Percentiles rank a stretch among this genome's conserved stretches.
These are phyloP conservation scores for Helicoverpa assulta DNA, from an alignment of 2,888 invertebrate genomes.

Conservation along the genomic window DNA sequence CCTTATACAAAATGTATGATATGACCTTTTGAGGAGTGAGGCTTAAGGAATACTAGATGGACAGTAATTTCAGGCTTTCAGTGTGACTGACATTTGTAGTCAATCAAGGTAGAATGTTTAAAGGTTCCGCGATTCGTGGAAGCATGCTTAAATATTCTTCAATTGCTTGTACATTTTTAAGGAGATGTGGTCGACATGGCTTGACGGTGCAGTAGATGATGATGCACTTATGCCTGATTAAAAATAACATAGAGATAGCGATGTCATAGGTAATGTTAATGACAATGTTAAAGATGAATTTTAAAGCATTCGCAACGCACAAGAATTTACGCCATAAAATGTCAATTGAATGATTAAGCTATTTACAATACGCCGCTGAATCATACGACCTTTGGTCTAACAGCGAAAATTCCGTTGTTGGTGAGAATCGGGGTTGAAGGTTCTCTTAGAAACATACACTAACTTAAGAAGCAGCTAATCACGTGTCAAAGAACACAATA, in stretches of 20 bases:
- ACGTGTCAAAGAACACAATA: not conserved
- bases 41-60: slow-evolving; percentile 3
- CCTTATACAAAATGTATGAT: slow-evolving; percentile 44
- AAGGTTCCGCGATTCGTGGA: not conserved
- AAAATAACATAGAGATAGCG: too few relatives aligned
- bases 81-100: slow-evolving; percentile 34
- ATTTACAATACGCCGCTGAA: too few relatives aligned
- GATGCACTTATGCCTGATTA: not conserved
- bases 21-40: slow-evolving; percentile 44
- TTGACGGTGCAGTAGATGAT: not conserved
- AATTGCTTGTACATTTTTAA: not conserved
- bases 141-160: not conserved
- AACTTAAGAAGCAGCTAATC: not conserved
- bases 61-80: slow-evolving; percentile 15
- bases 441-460: not conserved
- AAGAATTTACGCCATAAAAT: too few relatives aligned
- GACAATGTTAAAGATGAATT: too few relatives aligned
- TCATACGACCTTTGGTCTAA: not conserved
- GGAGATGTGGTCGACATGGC: not conserved
- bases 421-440: not conserved
- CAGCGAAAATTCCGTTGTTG: not conserved
- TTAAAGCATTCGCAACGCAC: too few relatives aligned
- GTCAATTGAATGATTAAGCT: too few relatives aligned
- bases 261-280: too few relatives aligned
- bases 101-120: slow-evolving; percentile 11